Conservation (phyloP, 2,113 vertebrate genomes). For the Nesogale talazaci region DNA sequence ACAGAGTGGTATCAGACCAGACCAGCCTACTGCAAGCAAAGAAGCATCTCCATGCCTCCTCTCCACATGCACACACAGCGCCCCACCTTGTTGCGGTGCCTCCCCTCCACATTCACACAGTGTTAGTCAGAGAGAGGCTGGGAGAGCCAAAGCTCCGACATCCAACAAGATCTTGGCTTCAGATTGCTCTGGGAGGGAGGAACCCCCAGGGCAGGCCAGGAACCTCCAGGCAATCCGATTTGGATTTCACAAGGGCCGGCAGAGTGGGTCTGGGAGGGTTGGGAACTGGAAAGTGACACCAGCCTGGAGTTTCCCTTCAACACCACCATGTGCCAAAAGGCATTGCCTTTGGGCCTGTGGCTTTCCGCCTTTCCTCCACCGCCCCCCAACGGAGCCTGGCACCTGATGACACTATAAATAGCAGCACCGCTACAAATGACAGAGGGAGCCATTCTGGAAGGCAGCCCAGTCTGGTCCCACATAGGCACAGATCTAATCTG, state of each 20-base stretch:
- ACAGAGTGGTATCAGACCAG: background rate
- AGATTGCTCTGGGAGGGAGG: background rate
- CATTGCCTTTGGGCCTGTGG: background rate
- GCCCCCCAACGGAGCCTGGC: too few species aligned
- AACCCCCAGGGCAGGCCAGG: background rate
- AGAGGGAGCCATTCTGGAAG: background rate
- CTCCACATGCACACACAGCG: too few species aligned
- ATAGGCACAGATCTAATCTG: background rate
- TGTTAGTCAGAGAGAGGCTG: background rate
- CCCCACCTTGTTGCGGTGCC: background rate
- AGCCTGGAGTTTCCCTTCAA: background rate
- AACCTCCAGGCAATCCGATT: background rate
- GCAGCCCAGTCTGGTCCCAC: background rate
- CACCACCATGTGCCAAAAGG: background rate
- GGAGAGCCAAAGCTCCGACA: background rate
- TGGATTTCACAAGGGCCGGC: too few species aligned
- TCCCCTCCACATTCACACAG: background rate
- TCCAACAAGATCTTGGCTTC: background rate
- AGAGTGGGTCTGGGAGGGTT: background rate
- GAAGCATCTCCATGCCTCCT: too few species aligned
- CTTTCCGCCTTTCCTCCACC: background rate
- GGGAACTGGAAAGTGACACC: background rate
- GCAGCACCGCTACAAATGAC: too few species aligned
- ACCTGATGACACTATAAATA: background rate
- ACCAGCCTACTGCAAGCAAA: background rate